These are phyloP conservation scores for Sphyrna mokarran DNA, from an alignment of 2,113 vertebrate species.

Conservation along the genomic window DNA sequence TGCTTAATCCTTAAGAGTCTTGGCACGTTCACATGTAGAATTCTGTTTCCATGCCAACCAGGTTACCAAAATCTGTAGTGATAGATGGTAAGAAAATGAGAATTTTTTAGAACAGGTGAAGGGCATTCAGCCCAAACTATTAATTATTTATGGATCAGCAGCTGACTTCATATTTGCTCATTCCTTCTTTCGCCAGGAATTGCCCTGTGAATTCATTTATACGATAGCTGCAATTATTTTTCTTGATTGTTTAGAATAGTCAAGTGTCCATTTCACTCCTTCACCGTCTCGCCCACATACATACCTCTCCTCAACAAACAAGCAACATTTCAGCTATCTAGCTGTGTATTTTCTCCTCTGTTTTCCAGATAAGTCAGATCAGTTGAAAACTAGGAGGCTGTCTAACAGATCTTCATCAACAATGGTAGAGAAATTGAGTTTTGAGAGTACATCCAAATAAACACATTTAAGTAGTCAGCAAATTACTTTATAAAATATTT, in stretches of 20 bases:
- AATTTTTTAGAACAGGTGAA: neutral
- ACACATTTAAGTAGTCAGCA: neutral
- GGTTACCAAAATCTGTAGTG: neutral
- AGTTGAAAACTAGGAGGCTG: neutral
- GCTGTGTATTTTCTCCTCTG: neutral
- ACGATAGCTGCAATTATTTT: neutral
- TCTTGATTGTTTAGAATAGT: neutral
- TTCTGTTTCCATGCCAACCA: conserved; percentile 8
- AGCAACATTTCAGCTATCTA: neutral
- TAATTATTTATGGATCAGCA: neutral
- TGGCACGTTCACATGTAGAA: neutral
- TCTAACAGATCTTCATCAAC: neutral
- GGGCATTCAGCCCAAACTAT: neutral
- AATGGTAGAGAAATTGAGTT: neutral
- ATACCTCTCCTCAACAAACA: neutral
- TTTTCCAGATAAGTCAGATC: neutral
- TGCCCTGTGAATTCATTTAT: neutral
- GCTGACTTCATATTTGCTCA: neutral
- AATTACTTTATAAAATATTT: neutral
- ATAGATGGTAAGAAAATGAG: neutral
- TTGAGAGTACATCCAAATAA: neutral
- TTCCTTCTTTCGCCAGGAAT: neutral
- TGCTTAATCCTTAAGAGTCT: neutral
- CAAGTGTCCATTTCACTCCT: neutral
- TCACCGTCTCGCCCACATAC: no score